phyloP scores from a whole-genome alignment of 2,797 vertebrate genomes.

The Sebastes trivittatus region DNA sequence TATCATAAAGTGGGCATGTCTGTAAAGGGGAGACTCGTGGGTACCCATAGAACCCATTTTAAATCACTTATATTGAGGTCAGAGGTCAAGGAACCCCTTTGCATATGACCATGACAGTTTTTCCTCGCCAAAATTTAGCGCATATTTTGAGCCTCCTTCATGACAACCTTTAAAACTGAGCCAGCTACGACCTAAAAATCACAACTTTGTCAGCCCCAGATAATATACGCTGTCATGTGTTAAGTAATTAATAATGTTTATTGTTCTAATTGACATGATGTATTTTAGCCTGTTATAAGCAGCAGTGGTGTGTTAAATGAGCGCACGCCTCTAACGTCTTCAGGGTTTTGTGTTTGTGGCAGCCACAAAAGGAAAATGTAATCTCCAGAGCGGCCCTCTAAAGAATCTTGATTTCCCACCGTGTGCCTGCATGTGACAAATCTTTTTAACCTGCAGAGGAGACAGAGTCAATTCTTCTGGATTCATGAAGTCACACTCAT shows the following conservation, averaged over 20 bases:
- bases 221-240: neutral
- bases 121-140: no score
- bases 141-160: no score
- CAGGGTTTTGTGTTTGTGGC: conserved; percentile 18
- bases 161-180: no score
- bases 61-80: no score
- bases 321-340: neutral
- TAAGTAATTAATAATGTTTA: neutral
- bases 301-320: neutral
- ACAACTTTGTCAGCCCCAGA: no score
- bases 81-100: no score
- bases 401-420: conserved; percentile 37
- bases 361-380: conserved; percentile 16
- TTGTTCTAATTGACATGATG: neutral
- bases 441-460: conserved; percentile 43
- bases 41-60: no score
- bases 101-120: no score
- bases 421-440: conserved; percentile 36
- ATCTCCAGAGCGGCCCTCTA: conserved; percentile 12
- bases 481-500: conserved; percentile 42
- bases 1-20: no score
- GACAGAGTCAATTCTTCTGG: conserved; percentile 37
- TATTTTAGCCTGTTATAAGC: neutral
- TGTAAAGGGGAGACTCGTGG: no score
- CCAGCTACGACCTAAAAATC: no score